Conservation (phyloP, 2,113 vertebrate genomes). For the Ophiodon elongatus region DNA sequence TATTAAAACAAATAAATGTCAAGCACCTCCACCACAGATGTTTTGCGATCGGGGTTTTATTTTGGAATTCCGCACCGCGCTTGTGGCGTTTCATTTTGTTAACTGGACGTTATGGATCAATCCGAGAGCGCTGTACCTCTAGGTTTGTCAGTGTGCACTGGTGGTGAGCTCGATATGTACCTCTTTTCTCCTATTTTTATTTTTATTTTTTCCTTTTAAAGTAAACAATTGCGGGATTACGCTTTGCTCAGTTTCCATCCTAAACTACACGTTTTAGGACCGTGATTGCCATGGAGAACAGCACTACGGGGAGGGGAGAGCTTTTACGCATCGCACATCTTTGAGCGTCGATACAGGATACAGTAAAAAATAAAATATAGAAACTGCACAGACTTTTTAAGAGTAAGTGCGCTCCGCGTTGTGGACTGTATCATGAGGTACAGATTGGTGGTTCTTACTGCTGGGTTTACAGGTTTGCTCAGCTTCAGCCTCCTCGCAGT, state of each 20-base stretch:
- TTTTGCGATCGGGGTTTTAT: slow-evolving; percentile 28
- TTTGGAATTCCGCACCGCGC: slow-evolving; percentile 29
- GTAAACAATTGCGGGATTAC: not conserved
- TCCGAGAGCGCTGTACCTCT: slow-evolving; percentile 15
- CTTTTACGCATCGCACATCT: slow-evolving; percentile 60
- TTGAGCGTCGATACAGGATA: slow-evolving; percentile 12
- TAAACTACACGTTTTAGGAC: slow-evolving; percentile 17
- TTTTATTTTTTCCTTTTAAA: not conserved
- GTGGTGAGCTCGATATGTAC: not conserved
- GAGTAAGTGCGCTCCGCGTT: not conserved
- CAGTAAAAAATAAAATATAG: not conserved
- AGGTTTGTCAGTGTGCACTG: not conserved
- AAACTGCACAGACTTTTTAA: not conserved
- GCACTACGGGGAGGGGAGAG: slow-evolving; percentile 46
- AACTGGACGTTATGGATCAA: slow-evolving; percentile 16
- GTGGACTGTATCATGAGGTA: slow-evolving; percentile 72
- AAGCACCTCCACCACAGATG: not conserved
- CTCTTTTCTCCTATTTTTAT: not conserved
- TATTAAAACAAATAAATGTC: not conserved
- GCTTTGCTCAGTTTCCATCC: not conserved
- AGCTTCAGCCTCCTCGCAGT: slow-evolving; percentile 84
- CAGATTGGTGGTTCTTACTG: slow-evolving; percentile 79
- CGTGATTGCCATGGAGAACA: slow-evolving; percentile 7
- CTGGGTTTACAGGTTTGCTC: slow-evolving; percentile 81
- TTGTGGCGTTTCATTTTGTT: not conserved